Conservation (phyloP, 2,888 invertebrate genomes). For the Julus scandinavius region DNA sequence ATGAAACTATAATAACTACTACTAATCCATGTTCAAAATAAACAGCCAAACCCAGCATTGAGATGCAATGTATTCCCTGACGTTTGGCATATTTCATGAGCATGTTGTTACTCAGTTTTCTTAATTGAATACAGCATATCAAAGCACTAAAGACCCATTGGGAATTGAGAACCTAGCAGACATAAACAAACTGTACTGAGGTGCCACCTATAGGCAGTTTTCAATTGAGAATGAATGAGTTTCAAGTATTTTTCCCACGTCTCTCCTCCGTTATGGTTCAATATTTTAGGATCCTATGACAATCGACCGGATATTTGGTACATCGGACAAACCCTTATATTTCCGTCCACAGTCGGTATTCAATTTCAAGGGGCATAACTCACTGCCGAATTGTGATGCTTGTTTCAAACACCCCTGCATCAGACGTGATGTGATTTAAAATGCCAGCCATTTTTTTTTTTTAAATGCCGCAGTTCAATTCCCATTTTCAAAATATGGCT, state of each 20-base stretch:
- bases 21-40: no score
- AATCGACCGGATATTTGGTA: constrained; percentile 15
- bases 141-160: not conserved
- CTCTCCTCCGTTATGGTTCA: not conserved
- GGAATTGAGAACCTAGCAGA: not conserved
- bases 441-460: not conserved
- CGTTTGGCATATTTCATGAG: not conserved
- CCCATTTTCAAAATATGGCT: constrained; percentile 8
- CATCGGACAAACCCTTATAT: not conserved
- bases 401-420: not conserved
- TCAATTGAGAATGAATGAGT: not conserved
- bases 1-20: no score
- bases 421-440: constrained; percentile 26
- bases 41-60: no score
- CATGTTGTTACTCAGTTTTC: not conserved
- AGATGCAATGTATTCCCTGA: not conserved
- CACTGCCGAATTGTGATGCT: not conserved
- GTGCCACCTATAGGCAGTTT: not conserved
- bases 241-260: not conserved
- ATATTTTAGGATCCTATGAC: not conserved
- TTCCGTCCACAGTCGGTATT: not conserved
- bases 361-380: constrained; percentile 32
- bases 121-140: not conserved
- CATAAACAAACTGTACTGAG: not conserved
- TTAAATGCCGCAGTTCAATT: not conserved